Percentiles rank a stretch among this genome's conserved stretches.
Conservation (phyloP, 2,113 vertebrate genomes). For the Antechinus stuartii region DNA sequence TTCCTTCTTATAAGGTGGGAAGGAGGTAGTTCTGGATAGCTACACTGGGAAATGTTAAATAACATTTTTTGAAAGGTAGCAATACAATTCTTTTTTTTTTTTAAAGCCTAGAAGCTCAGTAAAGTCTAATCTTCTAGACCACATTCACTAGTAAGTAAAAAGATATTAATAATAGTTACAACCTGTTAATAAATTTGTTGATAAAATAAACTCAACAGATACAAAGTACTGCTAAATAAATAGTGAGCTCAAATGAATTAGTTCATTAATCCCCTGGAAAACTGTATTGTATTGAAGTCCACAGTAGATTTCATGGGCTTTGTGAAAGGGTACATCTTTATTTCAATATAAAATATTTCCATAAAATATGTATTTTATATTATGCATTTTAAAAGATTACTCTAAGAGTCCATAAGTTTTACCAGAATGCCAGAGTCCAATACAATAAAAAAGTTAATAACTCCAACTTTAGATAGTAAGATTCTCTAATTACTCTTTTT, state of each 20-base stretch:
- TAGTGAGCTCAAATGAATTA: not conserved
- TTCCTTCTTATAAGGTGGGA: not conserved
- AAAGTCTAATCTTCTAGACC: not conserved
- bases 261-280: not conserved
- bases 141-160: conserved; percentile 36
- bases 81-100: not conserved
- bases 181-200: not conserved
- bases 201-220: not conserved
- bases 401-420: not conserved
- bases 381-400: not conserved
- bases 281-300: not conserved
- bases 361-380: too few relatives aligned
- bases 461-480: not conserved
- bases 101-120: not conserved
- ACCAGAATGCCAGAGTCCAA: not conserved
- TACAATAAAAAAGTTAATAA: not conserved
- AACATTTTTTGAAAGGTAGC: not conserved
- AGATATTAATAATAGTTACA: conserved; percentile 6
- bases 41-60: not conserved
- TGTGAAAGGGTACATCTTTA: not conserved
- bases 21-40: not conserved
- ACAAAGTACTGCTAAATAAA: not conserved
- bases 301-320: not conserved
- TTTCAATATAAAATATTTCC: not conserved
- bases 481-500: not conserved